These are phyloP conservation scores for Aradophagus sp. DNA, from an alignment of 1,140 invertebrate species.

Conservation along the genomic window DNA sequence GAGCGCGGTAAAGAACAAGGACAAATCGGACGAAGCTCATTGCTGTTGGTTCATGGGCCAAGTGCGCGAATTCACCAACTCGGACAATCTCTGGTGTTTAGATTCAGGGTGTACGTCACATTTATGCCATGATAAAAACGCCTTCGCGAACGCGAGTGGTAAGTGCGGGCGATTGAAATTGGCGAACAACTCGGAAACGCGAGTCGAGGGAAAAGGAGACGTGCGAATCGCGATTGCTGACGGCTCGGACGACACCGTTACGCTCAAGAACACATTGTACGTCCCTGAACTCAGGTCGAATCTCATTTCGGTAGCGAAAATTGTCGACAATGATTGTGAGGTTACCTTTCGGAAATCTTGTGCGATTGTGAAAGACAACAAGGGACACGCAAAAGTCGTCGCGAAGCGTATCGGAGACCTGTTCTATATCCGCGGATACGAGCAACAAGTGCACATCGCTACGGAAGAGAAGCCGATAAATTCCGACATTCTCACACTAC, in stretches of 20 bases:
- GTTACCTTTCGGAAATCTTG: conserved; percentile 5
- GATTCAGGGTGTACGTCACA: conserved; percentile 39
- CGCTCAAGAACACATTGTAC: conserved; percentile 6
- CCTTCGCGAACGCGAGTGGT: conserved; percentile 5
- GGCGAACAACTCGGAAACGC: conserved; percentile 5
- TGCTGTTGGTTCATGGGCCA: background rate
- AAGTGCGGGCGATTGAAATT: background rate
- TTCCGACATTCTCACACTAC: too few species aligned
- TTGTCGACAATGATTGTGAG: conserved; percentile 1
- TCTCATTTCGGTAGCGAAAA: conserved; percentile 9
- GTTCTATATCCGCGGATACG: too few species aligned
- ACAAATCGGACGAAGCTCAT: conserved; percentile 5
- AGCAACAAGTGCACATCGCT: too few species aligned
- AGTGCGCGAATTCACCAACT: background rate
- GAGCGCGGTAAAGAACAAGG: background rate
- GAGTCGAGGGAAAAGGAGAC: conserved; percentile 8
- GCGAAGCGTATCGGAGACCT: background rate
- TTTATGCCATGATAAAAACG: conserved; percentile 5
- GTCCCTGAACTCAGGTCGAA: conserved; percentile 11
- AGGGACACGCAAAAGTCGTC: too few species aligned
- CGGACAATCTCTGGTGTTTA: too few species aligned
- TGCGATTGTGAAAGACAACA: background rate
- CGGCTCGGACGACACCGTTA: conserved; percentile 2
- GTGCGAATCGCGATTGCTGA: conserved; percentile 5
- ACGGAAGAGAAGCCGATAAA: too few species aligned